Base-by-base conservation (phyloP, 1,140 invertebrate species). In the Thalassaphorura encarpata region DNA sequence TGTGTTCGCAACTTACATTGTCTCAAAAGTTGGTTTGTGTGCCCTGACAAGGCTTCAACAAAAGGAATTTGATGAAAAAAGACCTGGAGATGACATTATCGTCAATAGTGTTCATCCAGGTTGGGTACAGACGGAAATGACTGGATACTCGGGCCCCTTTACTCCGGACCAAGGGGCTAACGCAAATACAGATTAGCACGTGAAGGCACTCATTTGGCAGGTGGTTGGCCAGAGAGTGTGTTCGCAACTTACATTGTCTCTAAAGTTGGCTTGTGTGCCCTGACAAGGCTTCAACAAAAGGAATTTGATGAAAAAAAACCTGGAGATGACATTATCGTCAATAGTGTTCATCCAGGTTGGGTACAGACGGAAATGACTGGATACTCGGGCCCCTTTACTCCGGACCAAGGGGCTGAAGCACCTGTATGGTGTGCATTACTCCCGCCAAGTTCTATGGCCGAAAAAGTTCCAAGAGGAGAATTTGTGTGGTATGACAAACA, bases 31-130 rank as follows among this genome's bases (percentile, higher is more conserved):
- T 11, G 80, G 75, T 2, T 68, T 83, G 0, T 77, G 71, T 47
- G 77, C 54, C 23, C 28, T 48, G 46, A 48, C 46, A 4, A 15
- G 46, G 15, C 6, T 48, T 8, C 28, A 29, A 18, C 46, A 48
- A 29, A 15, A 24, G 15, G 18, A 8, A 27, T 18, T 48, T 18
- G 46, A 48, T 8, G 23, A 13, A 48, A 15, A 19, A 4, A 26
- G 69, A 42, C 46, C 58, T n/a, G 58, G 61, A 23, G 60, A 70
- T 8, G 80, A 81, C 65, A 74, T 84, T 52, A 69, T 82, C 47
- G 75, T 85, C 0, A 85, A 85, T 75, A 71, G 76, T 45, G 80
- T 83, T 39, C 78, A 81, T 65, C 80, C 80, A 1, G 79, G 54
- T 5, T 51, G 16, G 3, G 54, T 56, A 1, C 27, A 51, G 15